Evolutionary conservation across 2,797 vertebrate genomes (phyloP).

Genomic region (Ibycter americanus): DNA sequence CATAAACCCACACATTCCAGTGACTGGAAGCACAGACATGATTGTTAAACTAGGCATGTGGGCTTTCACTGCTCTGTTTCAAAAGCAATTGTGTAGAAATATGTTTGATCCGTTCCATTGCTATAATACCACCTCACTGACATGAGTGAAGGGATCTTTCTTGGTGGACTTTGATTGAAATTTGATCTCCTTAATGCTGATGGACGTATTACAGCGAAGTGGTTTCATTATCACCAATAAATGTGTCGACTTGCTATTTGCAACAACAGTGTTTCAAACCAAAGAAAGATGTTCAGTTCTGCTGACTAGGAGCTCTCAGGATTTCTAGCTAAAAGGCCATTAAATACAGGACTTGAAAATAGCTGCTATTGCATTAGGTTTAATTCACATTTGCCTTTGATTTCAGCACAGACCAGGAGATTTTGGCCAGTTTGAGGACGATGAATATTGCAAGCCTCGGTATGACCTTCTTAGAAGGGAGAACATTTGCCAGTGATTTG

Average conservation of each 20-base stretch:
- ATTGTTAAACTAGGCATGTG: neutral
- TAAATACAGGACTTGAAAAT: neutral
- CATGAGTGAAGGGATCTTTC: neutral
- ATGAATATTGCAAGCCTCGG: neutral
- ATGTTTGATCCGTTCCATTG: neutral
- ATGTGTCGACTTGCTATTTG: neutral
- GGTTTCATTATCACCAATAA: neutral
- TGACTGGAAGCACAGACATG: neutral
- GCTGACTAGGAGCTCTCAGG: neutral
- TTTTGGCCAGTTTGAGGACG: neutral
- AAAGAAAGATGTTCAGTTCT: neutral
- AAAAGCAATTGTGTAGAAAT: neutral
- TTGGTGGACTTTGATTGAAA: rapidly evolving
- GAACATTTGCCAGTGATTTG: neutral
- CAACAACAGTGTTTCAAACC: neutral
- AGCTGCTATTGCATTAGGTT: neutral
- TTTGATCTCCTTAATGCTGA: neutral
- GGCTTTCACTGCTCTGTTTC: neutral
- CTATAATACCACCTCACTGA: neutral
- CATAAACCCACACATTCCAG: neutral
- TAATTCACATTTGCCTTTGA: neutral
- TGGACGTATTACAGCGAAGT: neutral
- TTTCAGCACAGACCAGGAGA: neutral
- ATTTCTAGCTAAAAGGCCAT: neutral
- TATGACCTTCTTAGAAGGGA: neutral